Base-by-base conservation (phyloP, 1,140 invertebrate genomes). In the Drosophila nigrodunni region DNA sequence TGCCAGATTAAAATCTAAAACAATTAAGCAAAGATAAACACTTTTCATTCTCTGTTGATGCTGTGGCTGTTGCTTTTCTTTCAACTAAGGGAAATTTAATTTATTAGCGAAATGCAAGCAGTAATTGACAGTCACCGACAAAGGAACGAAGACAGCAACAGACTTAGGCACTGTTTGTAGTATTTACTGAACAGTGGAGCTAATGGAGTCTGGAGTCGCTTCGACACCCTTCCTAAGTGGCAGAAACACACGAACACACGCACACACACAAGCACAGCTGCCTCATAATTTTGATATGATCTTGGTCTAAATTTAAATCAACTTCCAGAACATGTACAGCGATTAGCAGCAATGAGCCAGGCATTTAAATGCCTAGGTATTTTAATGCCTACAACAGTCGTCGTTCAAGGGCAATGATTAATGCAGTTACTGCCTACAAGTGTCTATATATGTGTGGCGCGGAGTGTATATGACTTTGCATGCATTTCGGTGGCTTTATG, bases 1-100 rank as follows among this genome's bases (percentile, higher is more conserved):
- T 87, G 82, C 68, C 60, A 83, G 83, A 87, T 87, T 83, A 83
- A 83, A 87, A 87, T 87, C 83, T 87, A 73, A 88, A 87, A 80
- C 80, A 87, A 87, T 87, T 87, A 87, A 88, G 64, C 66, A 61
- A 75, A 62, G 64, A 88, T 75, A 88, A 74, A 83, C 61, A 80
- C 49, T 80, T 54, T 72, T 54, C 34, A 55, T 68, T 15, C 34
- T 41, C 13, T 52, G 25, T 6, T 30, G 25, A 5, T 6, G 25
- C 25, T 30, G 25, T 5, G 2, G 25, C 25, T 30, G 3, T 30
- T 3, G 43, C 25, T 47, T 46, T 47, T 47, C 54, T 49, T 49
- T 67, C 30, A 47, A 46, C 35, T 35, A 39, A 44, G 30, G 50
- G 43, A 72, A 76, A 76, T 59, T 35, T 54, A 39, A 64, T 59